Evolutionary conservation across 2,888 invertebrate genomes (phyloP), one percentile per base, ranked within the genome.

Genomic region (Venustoraphidia nigricollis): DNA sequence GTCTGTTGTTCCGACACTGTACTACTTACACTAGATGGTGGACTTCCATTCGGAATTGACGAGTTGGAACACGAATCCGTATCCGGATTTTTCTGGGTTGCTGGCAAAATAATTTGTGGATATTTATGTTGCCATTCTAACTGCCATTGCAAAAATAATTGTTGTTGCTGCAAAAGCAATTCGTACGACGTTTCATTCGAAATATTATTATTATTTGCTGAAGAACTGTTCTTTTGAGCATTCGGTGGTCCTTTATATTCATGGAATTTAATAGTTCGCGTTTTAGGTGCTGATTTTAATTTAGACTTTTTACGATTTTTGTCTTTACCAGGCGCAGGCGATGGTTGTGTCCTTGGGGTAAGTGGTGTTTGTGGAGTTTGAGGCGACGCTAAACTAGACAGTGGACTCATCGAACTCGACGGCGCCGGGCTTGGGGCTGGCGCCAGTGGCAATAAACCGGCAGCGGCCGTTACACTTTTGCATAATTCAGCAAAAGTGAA

Each of bases 161-260:
- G 94, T 63, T 96, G 96, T 62, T 96, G 96, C 61, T 95, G 89
- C 52, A 96, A 73, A 47, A 94, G 76, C 55, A 94, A 68, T 65
- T 94, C 91, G 66, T 94, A 94, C 9, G 89, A 88, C 8, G 89
- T 90, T 67, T 93, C 92, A 27, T 71, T 71, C 46, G 69, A 59
- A 27, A 27, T 27, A 27, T 27, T 27, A 52, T 62, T 60, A 52
- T 63, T 64, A 10, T 73, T 73, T 10, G 78, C 75, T 14, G 75
- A 72, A 44, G 64, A 65, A 5, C 76, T 70, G 45, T 77, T 76
- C 62, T 88, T 89, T 57, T 88, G 87, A 13, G 91, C 88, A 68
- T 81, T 90, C 53, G 94, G 92, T 34, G 92, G 92, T 37, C 92
- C 92, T 69, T 91, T 91, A 66, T 92, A 91, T 67, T 96, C 96